A percentile compares a stretch with the other conserved stretches of the same genome.
phyloP scores from a whole-genome alignment of 2,797 vertebrate genomes.

The Tragelaphus oryx region DNA sequence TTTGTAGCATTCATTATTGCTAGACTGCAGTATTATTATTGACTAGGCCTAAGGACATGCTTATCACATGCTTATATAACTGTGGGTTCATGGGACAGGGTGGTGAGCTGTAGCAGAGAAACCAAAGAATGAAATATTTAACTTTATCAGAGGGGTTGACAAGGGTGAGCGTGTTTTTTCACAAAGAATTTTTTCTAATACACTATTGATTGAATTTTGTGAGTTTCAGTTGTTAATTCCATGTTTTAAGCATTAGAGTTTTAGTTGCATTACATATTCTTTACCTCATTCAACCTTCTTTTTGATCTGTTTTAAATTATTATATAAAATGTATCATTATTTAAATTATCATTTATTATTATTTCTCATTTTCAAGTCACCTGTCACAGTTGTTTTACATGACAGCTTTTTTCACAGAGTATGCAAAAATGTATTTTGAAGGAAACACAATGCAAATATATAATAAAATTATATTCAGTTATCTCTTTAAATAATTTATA shows the following conservation, averaged over 20 bases:
- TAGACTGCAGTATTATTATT: neutral
- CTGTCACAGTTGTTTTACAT: neutral
- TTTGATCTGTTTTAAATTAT: neutral
- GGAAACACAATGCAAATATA: neutral
- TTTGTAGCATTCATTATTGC: neutral
- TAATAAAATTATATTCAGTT: neutral
- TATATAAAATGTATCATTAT: neutral
- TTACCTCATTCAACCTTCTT: neutral
- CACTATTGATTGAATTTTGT: neutral
- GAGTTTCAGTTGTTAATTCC: neutral
- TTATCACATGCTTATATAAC: neutral
- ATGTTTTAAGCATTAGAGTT: neutral
- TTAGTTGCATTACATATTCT: neutral
- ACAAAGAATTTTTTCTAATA: neutral
- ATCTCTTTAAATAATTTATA: neutral
- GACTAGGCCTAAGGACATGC: neutral
- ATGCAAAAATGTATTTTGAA: neutral
- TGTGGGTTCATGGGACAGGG: neutral
- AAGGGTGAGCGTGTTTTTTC: neutral
- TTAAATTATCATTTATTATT: neutral
- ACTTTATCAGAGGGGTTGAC: neutral
- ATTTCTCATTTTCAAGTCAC: neutral
- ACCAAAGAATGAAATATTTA: neutral
- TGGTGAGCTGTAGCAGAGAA: neutral
- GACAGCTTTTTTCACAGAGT: neutral